Conservation (phyloP, 2,113 vertebrate species). For the Crocuta crocuta region DNA sequence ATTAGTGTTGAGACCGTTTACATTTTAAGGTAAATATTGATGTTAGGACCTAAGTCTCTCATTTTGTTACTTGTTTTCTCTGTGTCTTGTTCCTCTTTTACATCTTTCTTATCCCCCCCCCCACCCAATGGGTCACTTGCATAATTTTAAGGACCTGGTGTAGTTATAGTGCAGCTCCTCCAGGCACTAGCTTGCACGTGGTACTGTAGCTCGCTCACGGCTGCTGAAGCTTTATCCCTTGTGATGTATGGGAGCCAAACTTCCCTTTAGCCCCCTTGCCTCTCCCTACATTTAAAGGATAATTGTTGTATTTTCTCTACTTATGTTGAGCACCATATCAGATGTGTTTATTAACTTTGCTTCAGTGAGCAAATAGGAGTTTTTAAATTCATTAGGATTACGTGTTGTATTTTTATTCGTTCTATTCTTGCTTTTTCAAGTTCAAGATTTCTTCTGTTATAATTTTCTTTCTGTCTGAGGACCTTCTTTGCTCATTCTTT, state of each 20-base stretch:
- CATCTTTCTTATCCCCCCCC: neutral
- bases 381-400: rapidly evolving
- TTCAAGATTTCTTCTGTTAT: neutral
- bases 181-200: rapidly evolving
- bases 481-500: neutral
- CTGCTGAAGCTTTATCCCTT: rapidly evolving
- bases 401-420: rapidly evolving
- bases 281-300: neutral
- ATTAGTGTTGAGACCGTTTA: neutral
- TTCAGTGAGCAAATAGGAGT: neutral
- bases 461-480: neutral
- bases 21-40: neutral
- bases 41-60: neutral
- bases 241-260: neutral
- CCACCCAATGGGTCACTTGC: too few relatives aligned
- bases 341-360: neutral
- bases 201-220: neutral
- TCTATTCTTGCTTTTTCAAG: neutral
- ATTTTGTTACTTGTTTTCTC: neutral
- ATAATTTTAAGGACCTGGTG: neutral
- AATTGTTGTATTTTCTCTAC: neutral
- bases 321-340: neutral
- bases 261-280: neutral
- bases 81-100: too few relatives aligned
- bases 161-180: neutral